Conservation (phyloP, 2,797 vertebrate species). For the Menidia menidia region DNA sequence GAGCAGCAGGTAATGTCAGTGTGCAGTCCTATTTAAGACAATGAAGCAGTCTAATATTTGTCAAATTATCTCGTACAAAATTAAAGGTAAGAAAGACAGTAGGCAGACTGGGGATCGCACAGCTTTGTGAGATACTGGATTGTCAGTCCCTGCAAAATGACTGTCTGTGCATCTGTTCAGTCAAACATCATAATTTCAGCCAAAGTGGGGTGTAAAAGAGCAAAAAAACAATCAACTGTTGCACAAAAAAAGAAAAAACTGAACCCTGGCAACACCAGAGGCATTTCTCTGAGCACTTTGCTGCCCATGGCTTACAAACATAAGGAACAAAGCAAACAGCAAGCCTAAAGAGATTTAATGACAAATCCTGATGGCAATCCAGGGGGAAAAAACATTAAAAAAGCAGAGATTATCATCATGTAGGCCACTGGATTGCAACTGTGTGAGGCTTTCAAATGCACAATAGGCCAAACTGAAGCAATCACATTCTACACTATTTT, state of each 20-base stretch:
- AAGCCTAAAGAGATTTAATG: constrained; percentile 55
- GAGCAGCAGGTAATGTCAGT: constrained; percentile 35
- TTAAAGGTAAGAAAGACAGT: constrained; percentile 36
- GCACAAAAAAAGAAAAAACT: constrained; percentile 8
- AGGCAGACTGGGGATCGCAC: constrained; percentile 28
- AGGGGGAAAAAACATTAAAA: constrained; percentile 50
- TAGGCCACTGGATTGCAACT: constrained; percentile 48
- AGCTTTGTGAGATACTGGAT: constrained; percentile 35
- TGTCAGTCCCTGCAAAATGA: constrained; percentile 37
- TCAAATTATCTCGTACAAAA: constrained; percentile 33
- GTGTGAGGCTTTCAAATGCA: constrained; percentile 26
- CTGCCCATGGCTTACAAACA: neutral
- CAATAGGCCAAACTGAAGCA: constrained; percentile 1
- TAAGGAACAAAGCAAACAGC: constrained; percentile 12
- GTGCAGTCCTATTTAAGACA: constrained; percentile 41
- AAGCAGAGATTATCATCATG: constrained; percentile 62
- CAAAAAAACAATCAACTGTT: constrained; percentile 13
- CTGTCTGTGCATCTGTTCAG: constrained; percentile 14
- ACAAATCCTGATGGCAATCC: constrained; percentile 61
- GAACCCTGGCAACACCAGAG: neutral
- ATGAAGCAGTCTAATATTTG: constrained; percentile 48
- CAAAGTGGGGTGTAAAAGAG: constrained; percentile 1
- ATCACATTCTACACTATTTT: neutral
- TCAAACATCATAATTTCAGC: constrained; percentile 33
- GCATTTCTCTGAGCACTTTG: constrained; percentile 6